These are phyloP conservation scores for Pasiphila rectangulata DNA, from an alignment of 2,888 invertebrate genomes.

Conservation along the genomic window DNA sequence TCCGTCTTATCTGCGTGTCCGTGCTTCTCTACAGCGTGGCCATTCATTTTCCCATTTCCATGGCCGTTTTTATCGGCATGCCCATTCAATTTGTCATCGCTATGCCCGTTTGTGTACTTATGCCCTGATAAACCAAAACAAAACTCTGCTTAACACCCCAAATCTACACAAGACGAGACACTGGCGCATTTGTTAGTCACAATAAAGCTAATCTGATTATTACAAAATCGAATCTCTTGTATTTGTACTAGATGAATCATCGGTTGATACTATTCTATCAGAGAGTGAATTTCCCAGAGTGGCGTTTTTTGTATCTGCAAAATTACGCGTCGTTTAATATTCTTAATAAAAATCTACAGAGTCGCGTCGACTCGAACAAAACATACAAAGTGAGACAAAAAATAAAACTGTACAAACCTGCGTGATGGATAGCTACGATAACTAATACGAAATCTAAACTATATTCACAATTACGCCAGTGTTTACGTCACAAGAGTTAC, in stretches of 20 bases:
- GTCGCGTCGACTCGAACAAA: slow-evolving; percentile 31
- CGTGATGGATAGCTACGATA: slow-evolving; percentile 37
- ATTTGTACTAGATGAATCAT: slow-evolving; percentile 57
- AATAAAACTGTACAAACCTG: slow-evolving; percentile 21
- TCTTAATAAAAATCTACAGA: slow-evolving; percentile 25
- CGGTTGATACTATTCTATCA: slow-evolving; percentile 52
- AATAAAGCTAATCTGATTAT: slow-evolving; percentile 32
- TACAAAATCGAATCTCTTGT: slow-evolving; percentile 40
- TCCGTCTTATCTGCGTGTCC: slow-evolving; percentile 40
- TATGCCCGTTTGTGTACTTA: slow-evolving; percentile 48
- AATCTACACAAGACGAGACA: slow-evolving; percentile 43
- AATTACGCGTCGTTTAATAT: slow-evolving; percentile 56
- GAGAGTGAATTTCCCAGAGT: slow-evolving; percentile 56
- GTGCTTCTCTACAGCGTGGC: slow-evolving; percentile 38
- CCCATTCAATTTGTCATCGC: slow-evolving; percentile 33
- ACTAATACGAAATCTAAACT: slow-evolving; percentile 47
- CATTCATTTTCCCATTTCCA: slow-evolving; percentile 26
- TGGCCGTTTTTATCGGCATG: slow-evolving; percentile 28
- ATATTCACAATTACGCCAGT: slow-evolving; percentile 73
- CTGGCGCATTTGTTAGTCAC: slow-evolving; percentile 69
- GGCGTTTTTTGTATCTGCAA: slow-evolving; percentile 66
- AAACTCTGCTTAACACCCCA: slow-evolving; percentile 49
- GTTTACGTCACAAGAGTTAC: slow-evolving; percentile 51
- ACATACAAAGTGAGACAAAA: slow-evolving; percentile 30
- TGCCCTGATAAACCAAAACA: slow-evolving; percentile 71